These are phyloP conservation scores for Tenthredo amoena DNA, from an alignment of 2,888 invertebrate species.

Conservation along the genomic window DNA sequence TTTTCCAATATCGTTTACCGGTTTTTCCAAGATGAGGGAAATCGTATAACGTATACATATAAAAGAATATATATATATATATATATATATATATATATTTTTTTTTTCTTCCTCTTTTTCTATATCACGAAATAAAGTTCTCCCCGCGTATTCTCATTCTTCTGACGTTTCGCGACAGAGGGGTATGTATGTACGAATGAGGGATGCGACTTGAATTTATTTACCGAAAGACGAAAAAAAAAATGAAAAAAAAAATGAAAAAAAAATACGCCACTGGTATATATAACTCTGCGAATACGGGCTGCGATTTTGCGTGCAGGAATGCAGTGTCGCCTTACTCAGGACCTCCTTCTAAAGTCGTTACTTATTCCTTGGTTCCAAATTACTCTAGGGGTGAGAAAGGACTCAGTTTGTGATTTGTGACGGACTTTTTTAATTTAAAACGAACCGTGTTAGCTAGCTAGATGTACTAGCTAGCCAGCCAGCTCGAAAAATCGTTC, in stretches of 20 bases:
- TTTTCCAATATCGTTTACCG: background rate
- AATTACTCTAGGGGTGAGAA: conserved; percentile 6
- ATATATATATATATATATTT: too few relatives aligned
- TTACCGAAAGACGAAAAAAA: background rate
- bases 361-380: conserved; percentile 23
- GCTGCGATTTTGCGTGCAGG: conserved; percentile 35
- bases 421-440: conserved; percentile 31
- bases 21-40: background rate
- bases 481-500: background rate
- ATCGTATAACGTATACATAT: too few relatives aligned
- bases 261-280: background rate
- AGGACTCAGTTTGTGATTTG: conserved; percentile 7
- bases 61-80: too few relatives aligned
- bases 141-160: background rate
- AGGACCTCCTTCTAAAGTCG: background rate
- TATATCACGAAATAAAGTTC: background rate
- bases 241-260: background rate
- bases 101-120: background rate
- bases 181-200: background rate
- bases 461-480: background rate
- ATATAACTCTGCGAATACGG: background rate
- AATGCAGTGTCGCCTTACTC: conserved; percentile 12
- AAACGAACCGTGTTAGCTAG: conserved; percentile 10
- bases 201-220: background rate
- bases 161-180: background rate